Evolutionary conservation across 2,797 vertebrate species (phyloP), one percentile per base, ranked within the genome.

Genomic region (Prionace glauca): DNA sequence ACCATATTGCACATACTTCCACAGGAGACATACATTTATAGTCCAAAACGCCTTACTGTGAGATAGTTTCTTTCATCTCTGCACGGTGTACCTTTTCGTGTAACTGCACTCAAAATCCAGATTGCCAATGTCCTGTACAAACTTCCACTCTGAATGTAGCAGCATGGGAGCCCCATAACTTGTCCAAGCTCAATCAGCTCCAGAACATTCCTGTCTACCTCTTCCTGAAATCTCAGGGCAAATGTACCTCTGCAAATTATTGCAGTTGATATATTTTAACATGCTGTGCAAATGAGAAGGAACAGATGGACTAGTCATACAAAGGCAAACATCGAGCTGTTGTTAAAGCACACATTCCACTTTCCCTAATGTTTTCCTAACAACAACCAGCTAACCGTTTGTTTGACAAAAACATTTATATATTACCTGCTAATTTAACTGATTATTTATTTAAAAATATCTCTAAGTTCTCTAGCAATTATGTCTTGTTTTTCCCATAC

Each of bases 341-440:
- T 67, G 62, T n/a, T 92, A 92, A 69, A 41, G 90, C n/a, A 41
- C n/a, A 41, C 90, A 92, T 92, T 92, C 90, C 90, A 41, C 22
- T 92, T 92, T 41, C 22, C 62, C 65, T 92, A 92, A 92, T 69
- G 90, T 22, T 65, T 41, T 36, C 20, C 29, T 62, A 29, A 90
- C 87, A 90, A 32, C 87, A 60, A 88, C 50, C 12, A 16, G 12
- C 60, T 62, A 88, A 9, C 56, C 7, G 56, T 62, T 62, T 62
- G 14, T 29, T 32, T 62, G 56, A 88, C 87, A 90, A 90, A n/a
- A 41, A 45, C 81, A 84, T 84, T 62, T 29, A 90, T 90, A 62
- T 90, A 90, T 62, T 90, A 69, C 60, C 88, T 91, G 32, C 65
- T 92, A 41, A 36, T 67, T 92, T 36, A 69, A n/a, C 62, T 91